Conservation (phyloP, 2,113 vertebrate genomes). For the Chionomys nivalis region DNA sequence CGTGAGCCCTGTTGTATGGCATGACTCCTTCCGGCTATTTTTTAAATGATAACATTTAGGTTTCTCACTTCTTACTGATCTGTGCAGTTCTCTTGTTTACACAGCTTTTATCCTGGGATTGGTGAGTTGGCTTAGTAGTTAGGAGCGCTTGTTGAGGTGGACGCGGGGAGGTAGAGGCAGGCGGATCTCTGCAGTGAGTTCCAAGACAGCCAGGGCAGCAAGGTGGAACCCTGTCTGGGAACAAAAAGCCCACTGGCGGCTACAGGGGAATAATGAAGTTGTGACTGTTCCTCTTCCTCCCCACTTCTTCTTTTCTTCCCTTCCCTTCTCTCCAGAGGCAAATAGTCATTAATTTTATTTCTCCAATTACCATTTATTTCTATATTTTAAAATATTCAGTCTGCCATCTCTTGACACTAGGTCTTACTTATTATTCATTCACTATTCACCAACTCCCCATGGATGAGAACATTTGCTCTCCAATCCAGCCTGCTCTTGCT, state of each 20-base stretch:
- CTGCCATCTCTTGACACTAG: not conserved
- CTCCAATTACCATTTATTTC: not conserved
- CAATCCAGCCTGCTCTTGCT: not conserved
- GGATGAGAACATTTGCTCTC: not conserved
- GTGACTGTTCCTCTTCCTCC: not conserved
- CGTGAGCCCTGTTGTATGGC: too few species aligned
- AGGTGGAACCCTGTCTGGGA: not conserved
- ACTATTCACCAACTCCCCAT: not conserved
- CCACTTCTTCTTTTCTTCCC: not conserved
- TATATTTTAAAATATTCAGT: not conserved
- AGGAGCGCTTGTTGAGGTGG: not conserved
- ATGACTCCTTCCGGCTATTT: too few species aligned
- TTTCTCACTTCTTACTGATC: not conserved
- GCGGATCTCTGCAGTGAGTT: not conserved
- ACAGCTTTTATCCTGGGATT: not conserved
- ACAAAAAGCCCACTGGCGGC: not conserved
- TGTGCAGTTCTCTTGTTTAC: not conserved
- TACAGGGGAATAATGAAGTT: not conserved
- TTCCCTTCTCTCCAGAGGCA: not conserved
- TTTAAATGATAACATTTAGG: too few species aligned
- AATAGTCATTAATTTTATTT: not conserved
- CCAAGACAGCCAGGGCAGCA: not conserved
- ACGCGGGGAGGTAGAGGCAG: not conserved
- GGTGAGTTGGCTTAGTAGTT: not conserved
- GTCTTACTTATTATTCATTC: not conserved